Conservation (phyloP, 1,140 invertebrate species). For the Heliconius hermathena region DNA sequence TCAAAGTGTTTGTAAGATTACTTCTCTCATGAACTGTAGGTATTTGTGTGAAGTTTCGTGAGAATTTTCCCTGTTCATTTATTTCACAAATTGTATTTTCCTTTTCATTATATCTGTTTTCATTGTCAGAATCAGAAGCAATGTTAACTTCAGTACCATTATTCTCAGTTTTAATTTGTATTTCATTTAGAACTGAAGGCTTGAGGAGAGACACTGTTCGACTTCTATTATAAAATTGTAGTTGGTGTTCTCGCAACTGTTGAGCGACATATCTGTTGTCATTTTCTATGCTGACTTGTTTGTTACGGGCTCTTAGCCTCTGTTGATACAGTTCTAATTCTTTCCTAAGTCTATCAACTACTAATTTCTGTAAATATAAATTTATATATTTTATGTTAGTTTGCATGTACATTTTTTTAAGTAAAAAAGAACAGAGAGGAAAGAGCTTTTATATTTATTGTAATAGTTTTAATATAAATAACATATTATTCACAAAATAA, state of each 20-base stretch:
- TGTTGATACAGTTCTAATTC: slow-evolving; percentile 78
- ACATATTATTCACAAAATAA: slow-evolving; percentile 7
- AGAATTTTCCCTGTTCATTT: slow-evolving; percentile 62
- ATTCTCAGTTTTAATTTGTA: slow-evolving; percentile 74
- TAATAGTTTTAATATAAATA: too few relatives aligned
- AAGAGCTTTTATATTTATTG: too few relatives aligned
- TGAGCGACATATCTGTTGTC: slow-evolving; percentile 78
- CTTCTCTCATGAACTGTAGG: slow-evolving; percentile 65
- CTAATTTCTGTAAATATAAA: slow-evolving; percentile 69
- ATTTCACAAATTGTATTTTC: slow-evolving; percentile 65
- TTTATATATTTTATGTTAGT: neutral
- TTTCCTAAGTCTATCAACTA: slow-evolving; percentile 72
- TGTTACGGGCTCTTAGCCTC: slow-evolving; percentile 71
- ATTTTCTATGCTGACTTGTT: slow-evolving; percentile 73
- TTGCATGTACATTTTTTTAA: neutral
- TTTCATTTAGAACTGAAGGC: slow-evolving; percentile 77
- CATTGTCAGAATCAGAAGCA: slow-evolving; percentile 70
- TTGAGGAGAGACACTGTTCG: slow-evolving; percentile 74
- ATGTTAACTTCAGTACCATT: slow-evolving; percentile 56
- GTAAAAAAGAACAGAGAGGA: too few relatives aligned
- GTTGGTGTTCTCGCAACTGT: slow-evolving; percentile 75
- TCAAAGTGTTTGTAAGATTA: slow-evolving; percentile 76
- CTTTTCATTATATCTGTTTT: slow-evolving; percentile 64
- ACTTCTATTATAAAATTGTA: slow-evolving; percentile 67
- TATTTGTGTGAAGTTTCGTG: slow-evolving; percentile 56